A percentile compares a stretch with the other conserved stretches of the same genome.
These are phyloP conservation scores for Halichondria panicea DNA, from an alignment of 37 sponge, comb jelly and placozoan genomes.

Conservation along the genomic window DNA sequence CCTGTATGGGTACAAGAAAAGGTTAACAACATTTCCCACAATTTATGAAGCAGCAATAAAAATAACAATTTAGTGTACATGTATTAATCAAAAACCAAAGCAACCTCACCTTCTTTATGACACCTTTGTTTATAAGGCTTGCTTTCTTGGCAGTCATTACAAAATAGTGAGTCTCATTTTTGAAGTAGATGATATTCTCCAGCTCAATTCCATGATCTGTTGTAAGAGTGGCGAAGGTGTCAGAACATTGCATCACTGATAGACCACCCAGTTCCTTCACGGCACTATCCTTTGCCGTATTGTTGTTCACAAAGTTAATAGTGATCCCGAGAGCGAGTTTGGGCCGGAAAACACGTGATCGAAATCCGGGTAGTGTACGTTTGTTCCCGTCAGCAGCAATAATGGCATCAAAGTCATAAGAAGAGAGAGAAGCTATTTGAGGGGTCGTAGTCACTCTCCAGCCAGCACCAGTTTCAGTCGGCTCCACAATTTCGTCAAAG, in stretches of 20 bases:
- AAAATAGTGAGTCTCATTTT: constrained; percentile 94
- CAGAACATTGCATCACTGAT: constrained; percentile 68
- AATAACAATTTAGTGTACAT: no score
- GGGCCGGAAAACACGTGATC: constrained; percentile 71
- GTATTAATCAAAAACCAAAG: no score
- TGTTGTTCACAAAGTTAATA: constrained; percentile 78
- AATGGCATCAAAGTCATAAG: constrained; percentile 55
- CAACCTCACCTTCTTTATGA: constrained; percentile 68
- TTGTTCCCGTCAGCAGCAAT: constrained; percentile 87
- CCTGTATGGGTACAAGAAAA: constrained; percentile 33
- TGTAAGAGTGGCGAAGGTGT: constrained; percentile 71
- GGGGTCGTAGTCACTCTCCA: constrained; percentile 50
- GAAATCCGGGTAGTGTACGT: constrained; percentile 66
- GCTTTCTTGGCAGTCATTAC: constrained; percentile 91
- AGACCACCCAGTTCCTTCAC: constrained; percentile 84
- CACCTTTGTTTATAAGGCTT: constrained; percentile 67
- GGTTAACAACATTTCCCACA: no score
- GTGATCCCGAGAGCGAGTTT: constrained; percentile 90
- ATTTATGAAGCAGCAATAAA: no score
- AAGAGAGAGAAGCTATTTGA: neutral
- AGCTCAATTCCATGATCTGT: constrained; percentile 71
- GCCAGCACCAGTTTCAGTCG: constrained; percentile 11
- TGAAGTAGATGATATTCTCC: constrained; percentile 94
- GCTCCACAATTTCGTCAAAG: constrained; percentile 69
- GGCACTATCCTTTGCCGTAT: constrained; percentile 69